phyloP scores from a whole-genome alignment of 2,113 vertebrate species.

The Sylvia atricapilla region DNA sequence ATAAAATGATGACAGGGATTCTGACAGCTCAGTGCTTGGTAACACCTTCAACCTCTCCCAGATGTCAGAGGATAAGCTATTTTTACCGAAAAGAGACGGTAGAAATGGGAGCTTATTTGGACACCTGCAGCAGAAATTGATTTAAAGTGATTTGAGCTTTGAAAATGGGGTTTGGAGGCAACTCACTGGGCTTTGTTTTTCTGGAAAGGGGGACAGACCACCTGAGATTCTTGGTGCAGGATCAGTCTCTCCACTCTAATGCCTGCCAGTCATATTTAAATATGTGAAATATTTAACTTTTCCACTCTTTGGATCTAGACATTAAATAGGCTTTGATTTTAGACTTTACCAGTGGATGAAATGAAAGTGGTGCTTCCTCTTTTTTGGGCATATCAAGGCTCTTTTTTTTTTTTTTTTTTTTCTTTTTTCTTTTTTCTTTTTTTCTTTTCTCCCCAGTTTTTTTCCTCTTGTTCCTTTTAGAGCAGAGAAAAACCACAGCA shows the following conservation, averaged over 20 bases:
- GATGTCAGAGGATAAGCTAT: constrained; percentile 53
- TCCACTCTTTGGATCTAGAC: background rate
- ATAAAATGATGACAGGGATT: constrained; percentile 26
- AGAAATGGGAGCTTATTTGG: constrained; percentile 42
- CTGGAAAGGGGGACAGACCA: background rate
- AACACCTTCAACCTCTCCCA: constrained; percentile 60
- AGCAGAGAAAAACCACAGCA: background rate
- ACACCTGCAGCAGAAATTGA: constrained; percentile 40
- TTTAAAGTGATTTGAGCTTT: constrained; percentile 12
- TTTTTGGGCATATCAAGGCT: background rate
- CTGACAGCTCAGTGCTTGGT: constrained; percentile 55
- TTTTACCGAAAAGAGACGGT: constrained; percentile 45
- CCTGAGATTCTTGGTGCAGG: background rate
- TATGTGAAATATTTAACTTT: background rate
- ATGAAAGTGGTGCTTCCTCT: background rate
- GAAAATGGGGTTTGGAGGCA: background rate
- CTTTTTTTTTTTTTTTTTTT: background rate
- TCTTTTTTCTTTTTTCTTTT: background rate
- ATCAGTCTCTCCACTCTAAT: background rate
- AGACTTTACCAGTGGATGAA: background rate
- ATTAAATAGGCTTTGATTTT: constrained; percentile 8
- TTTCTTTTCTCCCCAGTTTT: background rate
- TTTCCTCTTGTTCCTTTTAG: background rate
- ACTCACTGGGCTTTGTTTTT: background rate
- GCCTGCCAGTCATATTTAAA: background rate